Conservation (phyloP, 2,888 invertebrate species). For the Labia minor region DNA sequence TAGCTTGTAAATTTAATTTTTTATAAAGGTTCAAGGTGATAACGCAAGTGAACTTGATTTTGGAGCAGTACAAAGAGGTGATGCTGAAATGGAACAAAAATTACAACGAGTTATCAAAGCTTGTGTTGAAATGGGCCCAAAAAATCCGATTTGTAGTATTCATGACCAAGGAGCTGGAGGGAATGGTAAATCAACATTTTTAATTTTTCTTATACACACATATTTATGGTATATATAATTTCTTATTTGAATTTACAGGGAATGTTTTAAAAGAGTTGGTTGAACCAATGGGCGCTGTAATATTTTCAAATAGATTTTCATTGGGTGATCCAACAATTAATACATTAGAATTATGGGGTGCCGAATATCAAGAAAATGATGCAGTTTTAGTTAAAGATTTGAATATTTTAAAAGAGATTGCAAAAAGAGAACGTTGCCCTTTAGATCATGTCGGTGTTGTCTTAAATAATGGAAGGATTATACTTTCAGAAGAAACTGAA, state of each 20-base stretch:
- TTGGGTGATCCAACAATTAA: constrained; percentile 92
- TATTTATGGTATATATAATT: too few species aligned
- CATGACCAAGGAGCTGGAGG: constrained; percentile 99
- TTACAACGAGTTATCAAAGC: constrained; percentile 85
- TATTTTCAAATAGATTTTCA: constrained; percentile 74
- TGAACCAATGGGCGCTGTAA: constrained; percentile 87
- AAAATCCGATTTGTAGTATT: constrained; percentile 86
- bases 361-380: constrained; percentile 94
- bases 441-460: constrained; percentile 88
- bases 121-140: constrained; percentile 69
- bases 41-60: constrained; percentile 81
- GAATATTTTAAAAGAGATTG: constrained; percentile 54
- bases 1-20: constrained; percentile 14
- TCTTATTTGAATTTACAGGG: too few species aligned
- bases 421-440: constrained; percentile 80
- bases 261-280: constrained; percentile 95
- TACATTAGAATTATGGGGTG: constrained; percentile 91
- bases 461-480: constrained; percentile 67
- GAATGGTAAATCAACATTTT: constrained; percentile 49
- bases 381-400: constrained; percentile 71
- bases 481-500: constrained; percentile 49
- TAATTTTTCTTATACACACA: background rate
- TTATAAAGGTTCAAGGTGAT: constrained; percentile 82
- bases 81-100: constrained; percentile 98
- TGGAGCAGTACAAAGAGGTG: constrained; percentile 89